phyloP scores from a whole-genome alignment of 2,113 vertebrate genomes.

The Rhynchomys soricoides region DNA sequence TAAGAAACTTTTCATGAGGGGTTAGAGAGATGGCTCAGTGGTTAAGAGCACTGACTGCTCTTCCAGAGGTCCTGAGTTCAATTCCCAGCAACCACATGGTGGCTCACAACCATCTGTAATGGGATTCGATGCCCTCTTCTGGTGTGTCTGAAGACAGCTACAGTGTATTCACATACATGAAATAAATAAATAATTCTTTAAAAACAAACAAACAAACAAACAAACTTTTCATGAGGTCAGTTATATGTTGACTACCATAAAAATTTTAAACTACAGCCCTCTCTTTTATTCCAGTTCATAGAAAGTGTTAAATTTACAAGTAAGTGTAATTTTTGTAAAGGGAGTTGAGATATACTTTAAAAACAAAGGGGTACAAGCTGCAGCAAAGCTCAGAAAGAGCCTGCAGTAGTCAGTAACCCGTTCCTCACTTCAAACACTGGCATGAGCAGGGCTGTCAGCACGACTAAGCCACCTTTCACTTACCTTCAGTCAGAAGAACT shows the following conservation, averaged over 20 bases:
- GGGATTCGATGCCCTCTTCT: no score
- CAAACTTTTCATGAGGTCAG: not conserved
- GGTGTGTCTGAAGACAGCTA: no score
- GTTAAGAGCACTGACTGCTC: no score
- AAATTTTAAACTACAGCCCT: not conserved
- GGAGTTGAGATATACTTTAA: constrained; percentile 10
- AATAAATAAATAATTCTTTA: no score
- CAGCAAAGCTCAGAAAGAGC: not conserved
- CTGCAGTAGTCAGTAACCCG: not conserved
- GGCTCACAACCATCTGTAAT: no score
- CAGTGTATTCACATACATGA: no score
- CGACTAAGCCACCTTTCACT: not conserved
- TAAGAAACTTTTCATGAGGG: not conserved
- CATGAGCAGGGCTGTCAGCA: not conserved
- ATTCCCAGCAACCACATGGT: no score
- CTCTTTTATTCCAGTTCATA: not conserved
- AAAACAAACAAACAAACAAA: no score
- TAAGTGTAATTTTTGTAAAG: not conserved
- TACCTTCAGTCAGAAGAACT: constrained; percentile 94
- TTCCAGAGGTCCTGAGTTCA: no score
- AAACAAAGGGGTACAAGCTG: not conserved
- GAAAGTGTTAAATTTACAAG: constrained; percentile 46
- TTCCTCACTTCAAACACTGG: not conserved
- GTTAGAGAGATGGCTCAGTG: no score
- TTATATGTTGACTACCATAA: constrained; percentile 6